A percentile compares a stretch with the other conserved stretches of the same genome.
phyloP scores from a whole-genome alignment of 2,113 vertebrate genomes.

The Grammomys dolichurus region DNA sequence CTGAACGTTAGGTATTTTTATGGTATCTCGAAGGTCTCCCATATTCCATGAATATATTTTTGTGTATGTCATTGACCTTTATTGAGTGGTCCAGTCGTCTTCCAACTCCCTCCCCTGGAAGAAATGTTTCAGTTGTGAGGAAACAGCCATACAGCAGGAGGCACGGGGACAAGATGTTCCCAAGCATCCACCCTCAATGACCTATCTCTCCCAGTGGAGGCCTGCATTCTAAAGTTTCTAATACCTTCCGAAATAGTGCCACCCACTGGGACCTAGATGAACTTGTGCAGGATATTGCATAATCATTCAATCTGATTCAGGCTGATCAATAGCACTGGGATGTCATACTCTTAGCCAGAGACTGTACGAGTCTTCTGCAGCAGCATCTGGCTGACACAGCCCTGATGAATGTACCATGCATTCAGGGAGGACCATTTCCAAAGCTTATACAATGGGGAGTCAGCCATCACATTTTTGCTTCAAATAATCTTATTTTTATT shows the following conservation, averaged over 20 bases:
- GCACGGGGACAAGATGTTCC: background rate
- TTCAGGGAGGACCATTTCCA: background rate
- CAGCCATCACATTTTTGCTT: background rate
- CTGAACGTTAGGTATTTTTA: background rate
- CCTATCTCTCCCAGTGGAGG: background rate
- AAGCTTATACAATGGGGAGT: background rate
- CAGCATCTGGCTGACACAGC: background rate
- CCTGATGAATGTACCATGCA: background rate
- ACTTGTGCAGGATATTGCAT: background rate
- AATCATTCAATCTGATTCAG: background rate
- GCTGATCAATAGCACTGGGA: background rate
- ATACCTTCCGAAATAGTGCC: background rate
- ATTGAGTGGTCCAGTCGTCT: background rate
- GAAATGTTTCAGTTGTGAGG: background rate
- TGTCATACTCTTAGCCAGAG: background rate
- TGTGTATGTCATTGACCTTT: background rate
- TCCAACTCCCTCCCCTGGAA: background rate
- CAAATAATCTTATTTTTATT: constrained; percentile 38
- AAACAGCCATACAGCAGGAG: background rate
- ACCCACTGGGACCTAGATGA: background rate
- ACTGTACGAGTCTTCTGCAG: background rate
- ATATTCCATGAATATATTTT: background rate
- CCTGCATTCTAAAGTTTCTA: background rate
- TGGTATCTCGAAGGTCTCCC: background rate
- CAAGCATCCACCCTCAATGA: too few species aligned